Base-by-base conservation (phyloP, 1,140 invertebrate genomes). In the Brachionus manjavacas region DNA sequence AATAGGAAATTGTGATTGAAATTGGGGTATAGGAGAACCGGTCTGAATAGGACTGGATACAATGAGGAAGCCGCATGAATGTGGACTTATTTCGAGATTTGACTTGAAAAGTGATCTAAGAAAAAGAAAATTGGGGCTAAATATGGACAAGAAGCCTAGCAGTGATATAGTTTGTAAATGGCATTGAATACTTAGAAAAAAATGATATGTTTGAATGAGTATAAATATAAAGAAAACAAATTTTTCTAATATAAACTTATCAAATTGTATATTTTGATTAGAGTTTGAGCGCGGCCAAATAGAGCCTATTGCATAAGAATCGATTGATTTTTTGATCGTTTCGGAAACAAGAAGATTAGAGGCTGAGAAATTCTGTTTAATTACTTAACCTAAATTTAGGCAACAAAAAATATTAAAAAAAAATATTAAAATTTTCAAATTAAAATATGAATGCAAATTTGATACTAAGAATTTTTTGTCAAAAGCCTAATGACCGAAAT, bases 401-500 rank as follows among this genome's bases (percentile, higher is more conserved):
- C n/a, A 60, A 60, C 8, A 55, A 55, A 55, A 49, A 20, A 55
- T 23, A 16, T n/a, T 23, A 60, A 60, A 60, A 60, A 60, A 60
- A 11, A 52, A n/a, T 14, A 52, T 52, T 52, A 14, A 52, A 52
- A 52, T 52, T 52, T 60, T 60, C 16, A 60, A 60, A 60, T 60
- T 8, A 60, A 60, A 60, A 60, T 60, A 60, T 60, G 52, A 60
- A 60, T 60, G 52, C 52, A 60, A 60, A 60, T 60, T 60, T 60
- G 20, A 60, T 60, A 60, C 52, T 52, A 16, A 52, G 46, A 7
- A 52, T 52, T 52, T 52, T 6, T 14, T 52, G 14, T 60, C 52
- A 60, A 60, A 60, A 60, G 52, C 52, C 52, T 60, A 60, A 60
- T 60, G 52, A 60, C 52, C 52, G 52, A 60, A 60, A 60, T 60